phyloP scores from a whole-genome alignment of 30 jellyfish, hydroid and myxozoan genomes.

The Cassiopea xamachana region DNA sequence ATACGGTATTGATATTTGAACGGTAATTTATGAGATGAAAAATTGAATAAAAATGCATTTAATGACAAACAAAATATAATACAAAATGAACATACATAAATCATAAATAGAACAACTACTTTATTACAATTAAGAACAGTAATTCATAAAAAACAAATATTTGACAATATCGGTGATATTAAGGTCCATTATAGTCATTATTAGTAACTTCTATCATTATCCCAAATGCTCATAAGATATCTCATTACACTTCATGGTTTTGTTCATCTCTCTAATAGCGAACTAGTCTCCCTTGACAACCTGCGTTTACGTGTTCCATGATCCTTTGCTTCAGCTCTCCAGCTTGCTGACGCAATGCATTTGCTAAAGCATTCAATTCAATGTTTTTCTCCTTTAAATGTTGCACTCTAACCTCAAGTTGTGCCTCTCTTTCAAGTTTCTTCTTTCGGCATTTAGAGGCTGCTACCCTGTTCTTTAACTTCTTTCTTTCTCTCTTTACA shows the following conservation, averaged over 20 bases:
- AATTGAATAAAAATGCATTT: too few relatives aligned
- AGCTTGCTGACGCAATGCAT: constrained; percentile 75
- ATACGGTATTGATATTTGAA: too few relatives aligned
- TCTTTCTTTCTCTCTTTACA: constrained; percentile 82
- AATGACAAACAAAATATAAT: too few relatives aligned
- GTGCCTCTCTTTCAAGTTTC: constrained; percentile 90
- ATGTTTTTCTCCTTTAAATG: constrained; percentile 73
- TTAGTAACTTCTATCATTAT: neutral
- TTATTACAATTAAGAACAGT: too few relatives aligned
- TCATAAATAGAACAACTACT: too few relatives aligned
- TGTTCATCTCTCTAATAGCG: constrained; percentile 24
- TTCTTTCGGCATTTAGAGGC: constrained; percentile 88
- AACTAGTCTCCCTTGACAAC: constrained; percentile 56
- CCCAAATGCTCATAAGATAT: too few relatives aligned
- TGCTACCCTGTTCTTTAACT: constrained; percentile 80
- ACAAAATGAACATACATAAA: too few relatives aligned
- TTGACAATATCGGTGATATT: too few relatives aligned
- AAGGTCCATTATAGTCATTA: neutral
- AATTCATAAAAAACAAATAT: too few relatives aligned
- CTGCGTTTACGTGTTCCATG: constrained; percentile 75
- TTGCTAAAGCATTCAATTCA: constrained; percentile 75
- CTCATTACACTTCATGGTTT: neutral
- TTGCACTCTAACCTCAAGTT: constrained; percentile 83
- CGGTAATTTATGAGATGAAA: too few relatives aligned
- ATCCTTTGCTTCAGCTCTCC: constrained; percentile 69